phyloP scores from a whole-genome alignment of 2,797 vertebrate species.

The Tenualosa thibaudeaui region DNA sequence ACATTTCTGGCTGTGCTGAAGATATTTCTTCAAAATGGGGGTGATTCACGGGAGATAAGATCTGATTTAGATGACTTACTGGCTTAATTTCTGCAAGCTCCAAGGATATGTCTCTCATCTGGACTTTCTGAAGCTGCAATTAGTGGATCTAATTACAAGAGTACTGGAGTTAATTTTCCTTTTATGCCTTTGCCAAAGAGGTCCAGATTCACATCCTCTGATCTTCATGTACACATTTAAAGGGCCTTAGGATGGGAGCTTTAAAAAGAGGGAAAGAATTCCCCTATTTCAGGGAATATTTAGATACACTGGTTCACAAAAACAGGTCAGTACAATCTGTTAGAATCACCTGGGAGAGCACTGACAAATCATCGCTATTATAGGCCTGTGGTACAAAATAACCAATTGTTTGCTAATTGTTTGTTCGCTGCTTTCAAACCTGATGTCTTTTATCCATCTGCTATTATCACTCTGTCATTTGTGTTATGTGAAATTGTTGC shows the following conservation, averaged over 20 bases:
- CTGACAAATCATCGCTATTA: no score
- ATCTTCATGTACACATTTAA: not conserved
- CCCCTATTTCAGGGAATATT: not conserved
- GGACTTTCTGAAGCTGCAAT: constrained; percentile 18
- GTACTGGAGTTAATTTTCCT: not conserved
- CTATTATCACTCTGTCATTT: not conserved
- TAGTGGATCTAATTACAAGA: constrained; percentile 18
- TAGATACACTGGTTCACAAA: not conserved
- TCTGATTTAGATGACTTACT: constrained; percentile 18
- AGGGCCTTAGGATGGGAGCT: not conserved
- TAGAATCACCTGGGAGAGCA: not conserved
- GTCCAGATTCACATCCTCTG: not conserved
- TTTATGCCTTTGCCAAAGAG: constrained; percentile 8
- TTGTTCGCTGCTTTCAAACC: no score
- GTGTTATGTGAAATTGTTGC: not conserved
- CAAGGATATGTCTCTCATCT: not conserved
- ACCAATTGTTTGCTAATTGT: no score
- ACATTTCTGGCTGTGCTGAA: not conserved
- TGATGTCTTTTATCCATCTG: not conserved
- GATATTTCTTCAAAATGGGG: constrained; percentile 40
- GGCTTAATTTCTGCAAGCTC: constrained; percentile 5
- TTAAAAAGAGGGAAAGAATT: not conserved
- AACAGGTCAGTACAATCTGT: not conserved
- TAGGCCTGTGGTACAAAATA: no score
- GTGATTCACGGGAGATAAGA: constrained; percentile 29